Evolutionary conservation across 2,888 invertebrate genomes (phyloP), one percentile per base, ranked within the genome.

Genomic region (Plagiodera versicolora): DNA sequence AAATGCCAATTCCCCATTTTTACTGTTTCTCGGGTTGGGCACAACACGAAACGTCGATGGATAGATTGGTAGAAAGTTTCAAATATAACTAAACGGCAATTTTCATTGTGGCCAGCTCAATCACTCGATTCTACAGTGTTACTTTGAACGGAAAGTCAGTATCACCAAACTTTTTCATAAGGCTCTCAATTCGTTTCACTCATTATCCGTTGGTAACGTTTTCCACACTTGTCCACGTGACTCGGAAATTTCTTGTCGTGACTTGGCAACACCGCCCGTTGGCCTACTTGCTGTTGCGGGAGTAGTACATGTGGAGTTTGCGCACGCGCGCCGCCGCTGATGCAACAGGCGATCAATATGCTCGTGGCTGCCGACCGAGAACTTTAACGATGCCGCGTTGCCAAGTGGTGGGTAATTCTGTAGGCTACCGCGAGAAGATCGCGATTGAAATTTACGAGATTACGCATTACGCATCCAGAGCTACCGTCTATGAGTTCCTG

Each of bases 301-400:
- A 73, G 72, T 73, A 73, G 75, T 74, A 73, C 75, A 75, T 67
- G 75, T 72, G 72, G 71, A 63, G 63, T 61, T 58, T 65, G 66
- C 68, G 70, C 74, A 59, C 61, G 75, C 73, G 75, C 67, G 56
- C 10, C 70, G 32, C 20, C 16, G 54, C 61, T 61, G 63, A 71
- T 70, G 74, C 74, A 78, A 78, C 78, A 78, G 78, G 78, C 77
- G 75, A 77, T 77, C 77, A 75, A 77, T 77, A 77, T 61, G 60
- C 61, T 47, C 50, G 56, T 49, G 50, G 50, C 49, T n/a, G 53
- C 47, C 56, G 54, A 53, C 14, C 14, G 39, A 14, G 14, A 39
- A 39, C 39, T 39, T 14, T 39, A 39, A 14, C 39, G 39, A 20
- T 30, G 30, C 14, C 44, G 20, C 53, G 63, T 44, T 48, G 56